phyloP scores from a whole-genome alignment of 2,888 invertebrate species.

The Drosophila diplacantha region DNA sequence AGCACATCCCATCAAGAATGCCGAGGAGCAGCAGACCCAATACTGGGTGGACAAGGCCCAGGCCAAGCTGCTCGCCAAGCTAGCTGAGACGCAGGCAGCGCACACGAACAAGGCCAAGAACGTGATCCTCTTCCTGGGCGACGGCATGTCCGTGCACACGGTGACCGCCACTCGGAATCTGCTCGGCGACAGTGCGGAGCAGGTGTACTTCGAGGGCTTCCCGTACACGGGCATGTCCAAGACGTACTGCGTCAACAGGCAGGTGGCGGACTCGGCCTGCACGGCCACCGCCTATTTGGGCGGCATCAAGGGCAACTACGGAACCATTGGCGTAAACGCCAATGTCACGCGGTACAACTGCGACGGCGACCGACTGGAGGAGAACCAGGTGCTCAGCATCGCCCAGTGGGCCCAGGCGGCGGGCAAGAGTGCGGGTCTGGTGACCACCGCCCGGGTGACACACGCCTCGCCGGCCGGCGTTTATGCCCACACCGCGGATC shows the following conservation, averaged over 20 bases:
- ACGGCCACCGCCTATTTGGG: constrained; percentile 88
- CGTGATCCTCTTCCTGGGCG: constrained; percentile 85
- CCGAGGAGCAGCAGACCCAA: constrained; percentile 58
- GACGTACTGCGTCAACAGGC: constrained; percentile 87
- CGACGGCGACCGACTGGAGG: constrained; percentile 79
- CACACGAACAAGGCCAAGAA: constrained; percentile 79
- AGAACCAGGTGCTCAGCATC: constrained; percentile 82
- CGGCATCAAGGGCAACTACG: constrained; percentile 87
- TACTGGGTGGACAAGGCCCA: constrained; percentile 76
- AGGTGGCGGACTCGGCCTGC: constrained; percentile 91
- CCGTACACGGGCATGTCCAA: constrained; percentile 79
- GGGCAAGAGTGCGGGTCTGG: constrained; percentile 83
- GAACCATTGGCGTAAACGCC: constrained; percentile 86
- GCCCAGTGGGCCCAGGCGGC: constrained; percentile 85
- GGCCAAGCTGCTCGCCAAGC: constrained; percentile 58
- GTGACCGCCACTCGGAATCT: constrained; percentile 82
- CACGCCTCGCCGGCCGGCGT: constrained; percentile 88
- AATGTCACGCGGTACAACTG: constrained; percentile 83
- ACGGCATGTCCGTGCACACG: constrained; percentile 88
- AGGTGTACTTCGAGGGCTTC: constrained; percentile 82
- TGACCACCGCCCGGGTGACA: constrained; percentile 88
- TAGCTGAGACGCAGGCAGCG: constrained; percentile 51
- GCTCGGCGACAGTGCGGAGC: constrained; percentile 82
- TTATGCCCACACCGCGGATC: constrained; percentile 84
- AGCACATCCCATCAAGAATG: constrained; percentile 49